Percentiles rank a stretch among this genome's conserved stretches.
Evolutionary conservation across 2,113 vertebrate genomes (phyloP).

Genomic region (Psittacus erithacus): DNA sequence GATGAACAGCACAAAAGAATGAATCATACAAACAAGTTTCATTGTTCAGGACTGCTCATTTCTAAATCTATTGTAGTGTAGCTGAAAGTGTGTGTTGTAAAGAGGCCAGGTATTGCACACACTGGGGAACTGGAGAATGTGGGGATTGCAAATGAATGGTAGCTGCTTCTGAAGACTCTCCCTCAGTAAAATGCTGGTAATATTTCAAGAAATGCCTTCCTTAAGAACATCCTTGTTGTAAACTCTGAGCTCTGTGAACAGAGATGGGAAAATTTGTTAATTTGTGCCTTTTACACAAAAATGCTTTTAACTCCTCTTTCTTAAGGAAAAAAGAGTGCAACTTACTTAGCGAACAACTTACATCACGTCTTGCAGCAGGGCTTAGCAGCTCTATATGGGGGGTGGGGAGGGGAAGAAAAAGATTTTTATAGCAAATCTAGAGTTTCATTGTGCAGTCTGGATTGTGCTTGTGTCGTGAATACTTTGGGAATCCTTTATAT

Average conservation of each 20-base stretch:
- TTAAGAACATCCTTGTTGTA: background rate
- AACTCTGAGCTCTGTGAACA: background rate
- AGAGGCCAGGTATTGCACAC: background rate
- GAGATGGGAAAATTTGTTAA: background rate
- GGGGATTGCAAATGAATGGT: background rate
- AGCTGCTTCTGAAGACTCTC: background rate
- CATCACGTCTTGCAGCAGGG: background rate
- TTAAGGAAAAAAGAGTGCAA: background rate
- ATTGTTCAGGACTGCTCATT: conserved; percentile 2
- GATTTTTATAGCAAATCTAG: background rate
- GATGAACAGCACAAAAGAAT: conserved; percentile 1
- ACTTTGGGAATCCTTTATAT: background rate
- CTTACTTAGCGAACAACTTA: background rate
- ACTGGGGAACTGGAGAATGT: background rate
- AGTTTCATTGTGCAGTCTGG: background rate
- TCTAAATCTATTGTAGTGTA: background rate
- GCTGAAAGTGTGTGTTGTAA: background rate
- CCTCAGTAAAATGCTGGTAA: background rate
- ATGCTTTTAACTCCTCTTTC: background rate
- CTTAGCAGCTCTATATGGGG: background rate
- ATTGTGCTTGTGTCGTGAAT: background rate
- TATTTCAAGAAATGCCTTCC: background rate
- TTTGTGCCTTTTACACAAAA: background rate
- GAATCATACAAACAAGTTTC: background rate
- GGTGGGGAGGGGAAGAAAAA: accelerated